Conservation (phyloP, 2,113 vertebrate genomes). For the Ceuthmochares aereus region DNA sequence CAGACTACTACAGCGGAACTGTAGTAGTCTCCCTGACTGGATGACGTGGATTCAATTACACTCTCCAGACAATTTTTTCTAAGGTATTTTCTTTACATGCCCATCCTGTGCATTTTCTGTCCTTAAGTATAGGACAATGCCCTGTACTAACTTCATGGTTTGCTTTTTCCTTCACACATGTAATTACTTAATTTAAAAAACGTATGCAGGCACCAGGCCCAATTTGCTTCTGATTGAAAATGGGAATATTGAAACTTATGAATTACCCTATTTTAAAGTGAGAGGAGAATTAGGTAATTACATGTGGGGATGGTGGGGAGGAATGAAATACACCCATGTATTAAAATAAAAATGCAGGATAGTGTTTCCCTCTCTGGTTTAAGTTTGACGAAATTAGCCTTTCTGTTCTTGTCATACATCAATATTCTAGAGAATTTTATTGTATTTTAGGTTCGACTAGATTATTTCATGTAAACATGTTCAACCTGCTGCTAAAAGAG, state of each 20-base stretch:
- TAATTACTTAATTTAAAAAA: background rate
- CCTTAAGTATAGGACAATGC: background rate
- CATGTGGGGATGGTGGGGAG: accelerated
- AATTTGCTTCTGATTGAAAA: background rate
- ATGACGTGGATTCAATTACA: background rate
- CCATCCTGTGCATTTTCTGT: background rate
- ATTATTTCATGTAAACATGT: background rate
- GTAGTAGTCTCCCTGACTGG: background rate
- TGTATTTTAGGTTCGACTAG: background rate
- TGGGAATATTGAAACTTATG: background rate
- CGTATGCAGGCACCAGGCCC: background rate
- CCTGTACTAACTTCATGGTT: background rate
- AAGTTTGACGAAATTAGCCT: background rate
- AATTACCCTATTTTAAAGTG: background rate
- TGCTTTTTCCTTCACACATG: background rate
- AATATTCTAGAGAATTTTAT: background rate
- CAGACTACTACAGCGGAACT: background rate
- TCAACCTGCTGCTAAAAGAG: background rate
- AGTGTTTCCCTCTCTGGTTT: background rate
- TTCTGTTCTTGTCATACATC: background rate
- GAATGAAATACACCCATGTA: background rate
- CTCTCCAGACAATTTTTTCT: background rate
- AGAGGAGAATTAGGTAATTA: background rate
- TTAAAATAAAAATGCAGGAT: background rate
- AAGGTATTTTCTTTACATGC: background rate